phyloP scores from a whole-genome alignment of 2,113 vertebrate genomes.

The Sisor rabdophorus region DNA sequence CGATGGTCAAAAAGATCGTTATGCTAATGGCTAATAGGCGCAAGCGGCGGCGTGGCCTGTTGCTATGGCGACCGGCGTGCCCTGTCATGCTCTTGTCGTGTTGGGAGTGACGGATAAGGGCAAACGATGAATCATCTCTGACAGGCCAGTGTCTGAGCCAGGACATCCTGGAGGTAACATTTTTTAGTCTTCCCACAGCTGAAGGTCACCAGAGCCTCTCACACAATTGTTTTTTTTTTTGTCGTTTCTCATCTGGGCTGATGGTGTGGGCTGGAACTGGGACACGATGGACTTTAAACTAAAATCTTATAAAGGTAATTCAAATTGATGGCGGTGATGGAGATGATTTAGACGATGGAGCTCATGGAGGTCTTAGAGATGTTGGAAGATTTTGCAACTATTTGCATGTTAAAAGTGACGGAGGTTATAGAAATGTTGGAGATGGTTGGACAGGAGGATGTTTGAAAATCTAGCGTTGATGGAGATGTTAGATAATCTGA shows the following conservation, averaged over 20 bases:
- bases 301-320: not conserved
- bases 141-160: not conserved
- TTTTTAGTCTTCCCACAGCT: not conserved
- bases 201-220: constrained; percentile 17
- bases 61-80: constrained; percentile 6
- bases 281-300: too few species aligned
- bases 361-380: too few species aligned
- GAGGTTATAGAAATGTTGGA: too few species aligned
- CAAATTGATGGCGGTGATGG: too few species aligned
- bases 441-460: too few species aligned
- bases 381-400: too few species aligned
- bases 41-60: constrained; percentile 1
- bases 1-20: constrained; percentile 18
- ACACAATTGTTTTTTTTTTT: not conserved
- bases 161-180: too few species aligned
- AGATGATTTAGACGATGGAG: too few species aligned
- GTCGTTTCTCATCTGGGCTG: not conserved
- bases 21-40: constrained; percentile 21
- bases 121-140: constrained; percentile 13
- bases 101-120: constrained; percentile 34
- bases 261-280: not conserved
- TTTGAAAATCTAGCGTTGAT: too few species aligned
- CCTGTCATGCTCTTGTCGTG: not conserved
- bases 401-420: too few species aligned
- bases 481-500: too few species aligned